phyloP scores from a whole-genome alignment of 2,113 vertebrate genomes.

The Ptyas mucosa region DNA sequence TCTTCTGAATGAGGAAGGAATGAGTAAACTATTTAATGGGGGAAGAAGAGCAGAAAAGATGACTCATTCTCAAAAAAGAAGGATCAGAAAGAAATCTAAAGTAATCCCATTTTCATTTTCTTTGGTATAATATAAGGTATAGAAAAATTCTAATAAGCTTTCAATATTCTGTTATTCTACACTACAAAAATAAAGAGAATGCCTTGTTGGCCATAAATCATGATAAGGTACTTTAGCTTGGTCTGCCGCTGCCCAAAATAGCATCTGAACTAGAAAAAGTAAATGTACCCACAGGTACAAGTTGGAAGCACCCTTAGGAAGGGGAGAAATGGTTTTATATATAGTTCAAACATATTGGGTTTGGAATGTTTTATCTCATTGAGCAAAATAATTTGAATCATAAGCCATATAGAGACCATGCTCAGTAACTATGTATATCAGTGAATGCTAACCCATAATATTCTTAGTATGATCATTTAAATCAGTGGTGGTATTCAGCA shows the following conservation, averaged over 20 bases:
- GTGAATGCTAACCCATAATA: neutral
- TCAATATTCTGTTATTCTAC: neutral
- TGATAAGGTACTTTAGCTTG: neutral
- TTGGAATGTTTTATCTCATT: neutral
- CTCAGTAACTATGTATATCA: neutral
- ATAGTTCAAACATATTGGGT: neutral
- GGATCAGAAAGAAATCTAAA: neutral
- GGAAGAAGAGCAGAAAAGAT: neutral
- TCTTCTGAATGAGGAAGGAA: neutral
- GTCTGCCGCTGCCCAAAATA: neutral
- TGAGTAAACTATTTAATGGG: neutral
- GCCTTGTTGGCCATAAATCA: neutral
- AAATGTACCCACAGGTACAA: neutral
- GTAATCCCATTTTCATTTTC: neutral
- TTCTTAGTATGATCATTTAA: neutral
- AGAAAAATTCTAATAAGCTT: neutral
- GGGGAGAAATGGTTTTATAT: neutral
- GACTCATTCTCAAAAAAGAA: neutral
- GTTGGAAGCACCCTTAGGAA: neutral
- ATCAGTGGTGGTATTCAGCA: too few species aligned
- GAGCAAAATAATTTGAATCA: neutral
- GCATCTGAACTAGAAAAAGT: neutral
- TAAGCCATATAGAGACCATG: neutral
- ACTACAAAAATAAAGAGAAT: neutral
- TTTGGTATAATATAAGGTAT: neutral